Base-by-base conservation (phyloP, 1,140 invertebrate species). In the Anadara kagoshimensis region DNA sequence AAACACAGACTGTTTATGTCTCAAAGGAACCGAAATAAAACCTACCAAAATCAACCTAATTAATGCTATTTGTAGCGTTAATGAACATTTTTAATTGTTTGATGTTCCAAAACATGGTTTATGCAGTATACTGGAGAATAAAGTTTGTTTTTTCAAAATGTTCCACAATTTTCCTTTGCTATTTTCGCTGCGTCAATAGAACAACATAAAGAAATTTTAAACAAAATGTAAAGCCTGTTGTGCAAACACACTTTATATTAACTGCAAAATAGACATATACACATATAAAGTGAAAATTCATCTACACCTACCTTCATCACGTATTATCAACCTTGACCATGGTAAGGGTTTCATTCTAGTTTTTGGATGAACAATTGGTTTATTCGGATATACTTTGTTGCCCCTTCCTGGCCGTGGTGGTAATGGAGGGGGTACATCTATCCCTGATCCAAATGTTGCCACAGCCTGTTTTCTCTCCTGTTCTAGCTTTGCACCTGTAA, bases 271-370 rank as follows among this genome's bases (percentile, higher is more conserved):
- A 10, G 10, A 51, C 20, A 2, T 3, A 18, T 16, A 51, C 2
- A 18, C 2, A 18, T 18, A 51, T 3, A 4, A 22, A 51, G 20
- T 51, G 10, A 18, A 36, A n/a, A 47, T 26, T 43, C 44, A 18
- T 36, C 7, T 36, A 7, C 7, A 36, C 72, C 69, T 58, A 83
- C 83, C 77, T 45, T 66, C 66, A 45, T 82, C 82, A 51, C 73
- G 81, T 1, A 85, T 58, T n/a, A 85, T 85, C 59, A 86, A 82
- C 49, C 83, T 75, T 7, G 64, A 75, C 85, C 85, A 85, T 22
- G 71, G 70, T 18, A 86, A 59, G 12, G 69, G 58, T 41, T 74
- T 82, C 83, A 86, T 82, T 53, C 74, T 77, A 14, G 75, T 75
- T 3, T 64, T 58, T 18, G 83, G 78, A 58, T 82, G 83, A 47